These are phyloP conservation scores for Psittacula cyanocephala DNA, from an alignment of 2,113 vertebrate genomes.

Conservation along the genomic window DNA sequence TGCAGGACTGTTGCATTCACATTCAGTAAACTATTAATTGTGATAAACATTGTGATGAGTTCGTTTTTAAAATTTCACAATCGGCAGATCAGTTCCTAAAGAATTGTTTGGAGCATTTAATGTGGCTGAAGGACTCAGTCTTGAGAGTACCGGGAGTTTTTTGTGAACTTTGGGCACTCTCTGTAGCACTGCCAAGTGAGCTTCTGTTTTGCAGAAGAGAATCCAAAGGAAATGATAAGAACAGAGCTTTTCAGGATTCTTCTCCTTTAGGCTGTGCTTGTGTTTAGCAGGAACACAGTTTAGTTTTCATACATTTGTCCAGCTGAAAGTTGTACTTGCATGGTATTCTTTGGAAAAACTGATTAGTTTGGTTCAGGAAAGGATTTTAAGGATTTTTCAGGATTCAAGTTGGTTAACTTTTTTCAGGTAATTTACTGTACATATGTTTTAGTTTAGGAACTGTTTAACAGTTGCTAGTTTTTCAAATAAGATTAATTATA, in stretches of 20 bases:
- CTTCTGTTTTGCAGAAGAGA: background rate
- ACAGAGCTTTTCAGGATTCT: background rate
- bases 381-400: background rate
- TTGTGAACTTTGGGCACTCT: background rate
- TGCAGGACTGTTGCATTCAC: background rate
- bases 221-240: background rate
- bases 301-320: background rate
- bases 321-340: background rate
- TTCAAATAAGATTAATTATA: background rate
- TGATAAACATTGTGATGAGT: background rate
- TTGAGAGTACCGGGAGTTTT: background rate
- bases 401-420: background rate
- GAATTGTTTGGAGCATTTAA: background rate
- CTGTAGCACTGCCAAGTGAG: background rate
- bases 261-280: background rate
- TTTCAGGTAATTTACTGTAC: background rate
- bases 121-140: background rate
- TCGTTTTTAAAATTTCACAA: background rate
- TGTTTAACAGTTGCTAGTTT: background rate
- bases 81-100: background rate
- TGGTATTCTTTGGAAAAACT: background rate
- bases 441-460: background rate
- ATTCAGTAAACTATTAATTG: background rate
- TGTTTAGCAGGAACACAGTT: background rate
- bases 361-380: background rate